Conservation (phyloP, 1,140 invertebrate genomes). For the Lanistes nyassanus region DNA sequence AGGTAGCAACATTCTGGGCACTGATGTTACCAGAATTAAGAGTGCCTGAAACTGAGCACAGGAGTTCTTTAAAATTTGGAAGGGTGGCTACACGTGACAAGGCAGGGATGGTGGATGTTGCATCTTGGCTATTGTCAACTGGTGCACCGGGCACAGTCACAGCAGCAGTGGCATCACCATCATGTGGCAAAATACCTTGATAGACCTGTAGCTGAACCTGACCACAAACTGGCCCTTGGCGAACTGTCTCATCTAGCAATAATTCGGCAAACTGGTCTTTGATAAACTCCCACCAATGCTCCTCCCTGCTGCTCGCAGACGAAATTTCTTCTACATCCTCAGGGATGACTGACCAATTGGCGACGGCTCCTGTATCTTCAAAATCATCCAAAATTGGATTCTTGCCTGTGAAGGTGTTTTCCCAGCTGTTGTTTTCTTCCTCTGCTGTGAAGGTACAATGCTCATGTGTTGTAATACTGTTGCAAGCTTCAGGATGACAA, state of each 20-base stretch:
- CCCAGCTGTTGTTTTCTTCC: not conserved
- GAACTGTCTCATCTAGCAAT: too few species aligned
- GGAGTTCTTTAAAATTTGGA: too few species aligned
- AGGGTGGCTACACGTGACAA: too few species aligned
- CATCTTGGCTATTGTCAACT: too few species aligned
- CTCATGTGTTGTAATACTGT: not conserved
- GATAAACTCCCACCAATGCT: constrained; percentile 1
- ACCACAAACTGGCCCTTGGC: not conserved
- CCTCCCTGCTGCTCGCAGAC: not conserved
- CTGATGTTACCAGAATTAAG: too few species aligned
- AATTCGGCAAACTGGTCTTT: constrained; percentile 7
- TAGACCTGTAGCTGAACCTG: not conserved
- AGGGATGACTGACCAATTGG: constrained; percentile 6
- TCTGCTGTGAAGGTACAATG: not conserved
- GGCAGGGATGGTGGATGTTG: too few species aligned
- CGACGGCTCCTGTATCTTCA: not conserved
- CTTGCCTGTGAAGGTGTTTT: not conserved
- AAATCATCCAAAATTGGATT: not conserved
- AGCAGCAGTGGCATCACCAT: not conserved
- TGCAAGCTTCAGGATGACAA: not conserved
- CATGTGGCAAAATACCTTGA: not conserved
- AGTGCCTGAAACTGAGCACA: too few species aligned
- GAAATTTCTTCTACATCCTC: not conserved
- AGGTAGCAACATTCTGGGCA: too few species aligned
- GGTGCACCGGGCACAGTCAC: too few species aligned